A percentile compares a stretch with the other conserved stretches of the same genome.
Evolutionary conservation across 2,797 vertebrate species (phyloP).

Genomic region (Chaetodon trifasciatus): DNA sequence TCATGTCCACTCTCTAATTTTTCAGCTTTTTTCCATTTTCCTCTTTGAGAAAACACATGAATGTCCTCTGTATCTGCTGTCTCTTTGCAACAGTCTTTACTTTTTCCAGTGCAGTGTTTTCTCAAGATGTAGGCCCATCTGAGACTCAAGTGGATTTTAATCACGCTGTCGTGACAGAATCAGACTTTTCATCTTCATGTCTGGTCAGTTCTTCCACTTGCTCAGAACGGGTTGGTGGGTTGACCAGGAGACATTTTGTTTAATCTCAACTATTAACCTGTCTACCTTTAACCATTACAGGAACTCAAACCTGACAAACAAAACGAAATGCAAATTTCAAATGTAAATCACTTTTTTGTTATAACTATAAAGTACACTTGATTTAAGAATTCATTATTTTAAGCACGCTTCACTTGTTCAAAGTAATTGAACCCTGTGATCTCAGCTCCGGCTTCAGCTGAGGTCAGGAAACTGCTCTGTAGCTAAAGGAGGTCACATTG

Average conservation of each 20-base stretch:
- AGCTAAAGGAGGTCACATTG: background rate
- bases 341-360: background rate
- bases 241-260: background rate
- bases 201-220: background rate
- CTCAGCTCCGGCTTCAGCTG: background rate
- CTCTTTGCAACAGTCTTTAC: background rate
- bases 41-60: constrained; percentile 34
- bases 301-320: too few relatives aligned
- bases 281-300: background rate
- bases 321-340: background rate
- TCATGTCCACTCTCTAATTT: constrained; percentile 47
- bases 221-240: background rate
- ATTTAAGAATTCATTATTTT: constrained; percentile 11
- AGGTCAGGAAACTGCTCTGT: background rate
- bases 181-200: background rate
- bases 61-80: constrained; percentile 3
- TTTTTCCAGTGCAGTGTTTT: constrained; percentile 11
- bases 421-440: background rate
- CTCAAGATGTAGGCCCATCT: constrained; percentile 13
- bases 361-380: background rate
- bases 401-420: background rate
- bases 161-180: background rate
- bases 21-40: constrained; percentile 30
- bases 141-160: constrained; percentile 2
- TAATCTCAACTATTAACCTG: background rate